Evolutionary conservation across 2,888 invertebrate genomes (phyloP), one percentile per base, ranked within the genome.

Genomic region (Unio delphinus): DNA sequence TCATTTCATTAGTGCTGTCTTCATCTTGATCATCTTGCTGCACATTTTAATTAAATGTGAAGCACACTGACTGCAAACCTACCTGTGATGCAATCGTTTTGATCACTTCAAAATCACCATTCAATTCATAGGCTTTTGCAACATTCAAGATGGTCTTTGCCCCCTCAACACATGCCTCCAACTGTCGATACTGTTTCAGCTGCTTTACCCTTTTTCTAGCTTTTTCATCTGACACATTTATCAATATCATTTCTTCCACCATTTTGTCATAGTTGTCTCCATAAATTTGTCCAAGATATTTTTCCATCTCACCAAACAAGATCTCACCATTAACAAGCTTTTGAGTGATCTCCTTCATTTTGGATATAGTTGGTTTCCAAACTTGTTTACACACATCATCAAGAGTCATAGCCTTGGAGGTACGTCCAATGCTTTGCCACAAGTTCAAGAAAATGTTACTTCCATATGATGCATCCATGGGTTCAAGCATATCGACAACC

Each of bases 201-300:
- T 62, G 62, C 34, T 62, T 28, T 23, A 62, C 34, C 20, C 62
- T 28, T 28, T 28, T 20, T 3, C 4, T 2, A 8, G 62, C 62
- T 20, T 23, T 30, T 30, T 62, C 45, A 1, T 28, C 28, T 28
- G 28, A 3, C 28, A 28, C 28, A 1, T 28, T 28, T 28, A 28
- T 28, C 28, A 28, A 28, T 1, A 28, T 18, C 15, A 68, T 34
- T 54, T 68, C 68, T 1, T n/a, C 34, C 7, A 54, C 15, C 28
- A 68, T 28, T 15, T n/a, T 18, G 58, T 63, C 34, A 55, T 64
- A 57, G 54, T 68, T 58, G 57, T 64, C 64, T 58, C 55, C 58
- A 45, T 58, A 59, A 7, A 45, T 23, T 1, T 55, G 23, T 58
- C 68, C 68, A 45, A 64, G 59, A 45, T 60, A 55, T 26, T 60